Conservation (phyloP, 2,113 vertebrate genomes). For the Martes martes region DNA sequence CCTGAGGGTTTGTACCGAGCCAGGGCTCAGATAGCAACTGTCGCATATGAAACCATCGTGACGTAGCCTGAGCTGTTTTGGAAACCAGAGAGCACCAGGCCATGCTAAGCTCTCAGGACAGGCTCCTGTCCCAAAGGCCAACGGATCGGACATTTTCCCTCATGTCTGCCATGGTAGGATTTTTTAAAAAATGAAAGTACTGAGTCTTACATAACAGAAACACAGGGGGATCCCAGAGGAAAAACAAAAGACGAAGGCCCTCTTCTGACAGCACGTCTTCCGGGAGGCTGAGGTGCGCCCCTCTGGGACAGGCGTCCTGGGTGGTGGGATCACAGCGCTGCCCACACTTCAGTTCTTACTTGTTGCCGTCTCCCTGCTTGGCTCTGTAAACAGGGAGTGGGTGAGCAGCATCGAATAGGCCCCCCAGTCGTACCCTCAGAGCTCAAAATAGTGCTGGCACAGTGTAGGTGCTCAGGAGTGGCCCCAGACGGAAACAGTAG, state of each 20-base stretch:
- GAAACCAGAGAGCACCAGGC: not conserved
- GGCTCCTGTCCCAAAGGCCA: not conserved
- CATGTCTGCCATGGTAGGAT: not conserved
- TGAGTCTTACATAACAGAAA: not conserved
- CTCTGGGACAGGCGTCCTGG: rapidly evolving
- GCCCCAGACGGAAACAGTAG: not conserved
- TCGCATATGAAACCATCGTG: not conserved
- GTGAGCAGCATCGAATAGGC: not conserved
- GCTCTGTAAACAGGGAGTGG: not conserved
- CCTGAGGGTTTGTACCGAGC: not conserved
- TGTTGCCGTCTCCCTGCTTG: not conserved
- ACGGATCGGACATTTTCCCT: not conserved
- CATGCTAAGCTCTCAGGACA: not conserved
- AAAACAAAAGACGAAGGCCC: not conserved
- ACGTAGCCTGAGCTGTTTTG: not conserved
- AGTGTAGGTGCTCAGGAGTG: not conserved
- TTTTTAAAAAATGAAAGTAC: not conserved
- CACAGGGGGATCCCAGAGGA: no score
- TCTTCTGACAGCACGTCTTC: not conserved
- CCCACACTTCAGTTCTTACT: not conserved
- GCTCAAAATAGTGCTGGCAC: not conserved
- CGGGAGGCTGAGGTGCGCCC: rapidly evolving
- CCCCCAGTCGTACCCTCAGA: not conserved
- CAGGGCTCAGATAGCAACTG: not conserved
- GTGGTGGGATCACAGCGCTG: rapidly evolving